Conservation (phyloP, 1,140 invertebrate species). For the Sipha flava region DNA sequence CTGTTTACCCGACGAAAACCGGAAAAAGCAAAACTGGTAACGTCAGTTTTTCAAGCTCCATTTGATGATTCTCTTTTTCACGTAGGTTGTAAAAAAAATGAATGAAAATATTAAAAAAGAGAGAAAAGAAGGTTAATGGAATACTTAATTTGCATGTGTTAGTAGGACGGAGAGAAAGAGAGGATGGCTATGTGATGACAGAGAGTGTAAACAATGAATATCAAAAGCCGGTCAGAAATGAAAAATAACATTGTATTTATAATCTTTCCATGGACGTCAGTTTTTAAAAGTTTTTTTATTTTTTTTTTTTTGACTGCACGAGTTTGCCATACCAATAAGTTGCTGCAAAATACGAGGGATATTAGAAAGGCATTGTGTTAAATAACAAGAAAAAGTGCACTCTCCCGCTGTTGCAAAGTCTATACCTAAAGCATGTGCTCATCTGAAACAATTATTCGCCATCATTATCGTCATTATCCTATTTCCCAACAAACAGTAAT, state of each 20-base stretch:
- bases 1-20: background rate
- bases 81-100: background rate
- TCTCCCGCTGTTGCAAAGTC: background rate
- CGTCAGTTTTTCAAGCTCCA: background rate
- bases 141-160: constrained; percentile 1
- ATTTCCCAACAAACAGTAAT: background rate
- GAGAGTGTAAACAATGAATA: background rate
- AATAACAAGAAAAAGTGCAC: background rate
- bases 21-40: background rate
- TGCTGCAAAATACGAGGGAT: background rate
- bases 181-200: background rate
- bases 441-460: background rate
- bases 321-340: background rate
- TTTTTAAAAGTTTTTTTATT: background rate
- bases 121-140: background rate
- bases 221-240: background rate
- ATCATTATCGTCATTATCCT: background rate
- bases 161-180: background rate
- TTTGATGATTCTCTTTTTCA: background rate
- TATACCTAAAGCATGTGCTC: background rate
- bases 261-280: background rate
- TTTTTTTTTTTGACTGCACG: background rate
- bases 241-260: background rate
- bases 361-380: background rate
- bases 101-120: background rate